phyloP scores from a whole-genome alignment of 2,113 vertebrate genomes.

The Petaurus breviceps region DNA sequence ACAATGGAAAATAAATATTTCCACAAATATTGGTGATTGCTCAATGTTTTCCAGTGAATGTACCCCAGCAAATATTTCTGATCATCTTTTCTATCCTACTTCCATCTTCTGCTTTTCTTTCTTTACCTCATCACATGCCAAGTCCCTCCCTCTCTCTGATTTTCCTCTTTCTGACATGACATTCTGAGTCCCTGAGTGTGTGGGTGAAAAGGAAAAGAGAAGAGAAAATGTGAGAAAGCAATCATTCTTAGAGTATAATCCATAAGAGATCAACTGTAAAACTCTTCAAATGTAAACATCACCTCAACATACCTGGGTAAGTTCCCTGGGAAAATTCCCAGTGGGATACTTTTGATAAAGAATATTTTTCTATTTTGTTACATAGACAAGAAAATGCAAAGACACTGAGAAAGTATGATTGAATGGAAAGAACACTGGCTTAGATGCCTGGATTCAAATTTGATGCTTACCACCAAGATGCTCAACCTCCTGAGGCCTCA shows the following conservation, averaged over 20 bases:
- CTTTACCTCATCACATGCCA: not conserved
- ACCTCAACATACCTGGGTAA: not conserved
- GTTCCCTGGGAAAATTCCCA: not conserved
- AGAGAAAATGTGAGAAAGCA: fast-evolving
- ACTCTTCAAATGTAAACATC: not conserved
- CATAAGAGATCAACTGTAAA: not conserved
- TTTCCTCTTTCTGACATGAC: not conserved
- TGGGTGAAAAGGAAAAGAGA: not conserved
- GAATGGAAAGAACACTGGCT: not conserved
- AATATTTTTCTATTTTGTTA: not conserved
- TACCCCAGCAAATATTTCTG: no score
- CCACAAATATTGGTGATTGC: not conserved
- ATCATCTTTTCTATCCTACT: not conserved
- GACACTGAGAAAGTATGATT: not conserved
- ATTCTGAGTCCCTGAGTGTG: not conserved
- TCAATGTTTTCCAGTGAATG: not conserved
- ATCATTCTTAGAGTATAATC: not conserved
- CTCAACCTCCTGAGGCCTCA: not conserved
- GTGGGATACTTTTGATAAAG: not conserved
- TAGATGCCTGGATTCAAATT: not conserved
- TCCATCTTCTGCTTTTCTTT: not conserved
- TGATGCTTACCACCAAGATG: not conserved
- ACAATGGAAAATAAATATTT: not conserved
- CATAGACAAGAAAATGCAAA: not conserved
- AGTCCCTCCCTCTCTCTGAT: not conserved